Conservation (phyloP, 2,113 vertebrate species). For the Cynocephalus volans region DNA sequence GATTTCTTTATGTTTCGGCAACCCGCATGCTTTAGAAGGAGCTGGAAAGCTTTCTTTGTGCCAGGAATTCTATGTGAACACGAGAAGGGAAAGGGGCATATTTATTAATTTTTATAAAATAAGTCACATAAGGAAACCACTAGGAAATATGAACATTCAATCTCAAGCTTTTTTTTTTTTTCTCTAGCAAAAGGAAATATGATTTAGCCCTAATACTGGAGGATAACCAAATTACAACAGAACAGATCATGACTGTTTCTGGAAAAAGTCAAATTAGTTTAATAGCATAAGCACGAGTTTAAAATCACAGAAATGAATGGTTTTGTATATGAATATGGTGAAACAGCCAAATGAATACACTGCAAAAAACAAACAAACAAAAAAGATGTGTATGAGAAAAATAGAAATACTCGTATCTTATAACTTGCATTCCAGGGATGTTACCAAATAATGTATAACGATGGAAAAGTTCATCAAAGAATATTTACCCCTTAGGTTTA, state of each 20-base stretch:
- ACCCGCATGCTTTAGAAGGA: neutral
- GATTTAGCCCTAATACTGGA: neutral
- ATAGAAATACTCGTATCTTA: neutral
- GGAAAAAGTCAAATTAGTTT: neutral
- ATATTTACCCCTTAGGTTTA: neutral
- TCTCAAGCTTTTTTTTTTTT: neutral
- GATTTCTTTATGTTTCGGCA: neutral
- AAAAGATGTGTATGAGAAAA: neutral
- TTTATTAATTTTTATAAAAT: neutral
- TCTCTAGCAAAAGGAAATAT: slow-evolving; percentile 33
- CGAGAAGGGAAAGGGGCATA: neutral
- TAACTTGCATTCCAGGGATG: neutral
- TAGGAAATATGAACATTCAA: neutral
- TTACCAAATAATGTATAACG: rapidly evolving
- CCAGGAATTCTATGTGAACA: neutral
- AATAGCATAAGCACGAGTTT: neutral
- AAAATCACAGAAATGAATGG: neutral
- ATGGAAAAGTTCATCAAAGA: neutral
- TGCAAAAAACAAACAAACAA: neutral
- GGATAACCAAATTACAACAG: neutral
- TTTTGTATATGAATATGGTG: neutral
- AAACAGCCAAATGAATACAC: neutral
- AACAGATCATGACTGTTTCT: slow-evolving; percentile 25
- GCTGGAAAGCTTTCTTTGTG: neutral
- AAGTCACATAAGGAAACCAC: neutral